Evolutionary conservation across 2,797 vertebrate genomes (phyloP).

Genomic region (Pagetopsis macropterus): DNA sequence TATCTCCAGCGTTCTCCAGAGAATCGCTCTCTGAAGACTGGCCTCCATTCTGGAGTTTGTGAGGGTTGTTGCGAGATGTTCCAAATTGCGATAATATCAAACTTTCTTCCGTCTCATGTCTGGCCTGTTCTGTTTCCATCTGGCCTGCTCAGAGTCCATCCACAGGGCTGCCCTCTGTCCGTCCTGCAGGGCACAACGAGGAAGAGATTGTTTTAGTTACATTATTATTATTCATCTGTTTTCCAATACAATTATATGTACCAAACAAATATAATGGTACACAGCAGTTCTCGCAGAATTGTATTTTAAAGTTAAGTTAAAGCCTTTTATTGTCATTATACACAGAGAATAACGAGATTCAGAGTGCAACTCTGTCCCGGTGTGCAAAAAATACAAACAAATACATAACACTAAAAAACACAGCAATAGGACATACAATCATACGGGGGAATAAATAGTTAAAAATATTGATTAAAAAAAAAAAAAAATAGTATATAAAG

Average conservation of each 20-base stretch:
- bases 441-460: too few species aligned
- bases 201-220: constrained; percentile 26
- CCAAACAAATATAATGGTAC: too few species aligned
- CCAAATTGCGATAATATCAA: constrained; percentile 88
- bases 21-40: constrained; percentile 81
- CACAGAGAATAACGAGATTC: too few species aligned
- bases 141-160: constrained; percentile 97
- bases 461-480: too few species aligned
- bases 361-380: too few species aligned
- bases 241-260: not conserved
- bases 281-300: too few species aligned
- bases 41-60: constrained; percentile 91
- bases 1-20: constrained; percentile 87
- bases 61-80: constrained; percentile 80
- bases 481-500: too few species aligned
- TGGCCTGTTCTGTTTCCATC: constrained; percentile 98
- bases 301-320: too few species aligned
- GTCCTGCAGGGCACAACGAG: constrained; percentile 82
- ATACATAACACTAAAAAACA: too few species aligned
- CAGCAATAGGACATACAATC: too few species aligned
- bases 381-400: too few species aligned
- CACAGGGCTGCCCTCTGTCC: constrained; percentile 91
- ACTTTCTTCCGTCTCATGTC: constrained; percentile 95
- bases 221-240: not conserved
- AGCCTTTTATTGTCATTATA: too few species aligned